These are phyloP conservation scores for Lepilemur ruficaudatus DNA, from an alignment of 2,797 vertebrate species.

Conservation along the genomic window DNA sequence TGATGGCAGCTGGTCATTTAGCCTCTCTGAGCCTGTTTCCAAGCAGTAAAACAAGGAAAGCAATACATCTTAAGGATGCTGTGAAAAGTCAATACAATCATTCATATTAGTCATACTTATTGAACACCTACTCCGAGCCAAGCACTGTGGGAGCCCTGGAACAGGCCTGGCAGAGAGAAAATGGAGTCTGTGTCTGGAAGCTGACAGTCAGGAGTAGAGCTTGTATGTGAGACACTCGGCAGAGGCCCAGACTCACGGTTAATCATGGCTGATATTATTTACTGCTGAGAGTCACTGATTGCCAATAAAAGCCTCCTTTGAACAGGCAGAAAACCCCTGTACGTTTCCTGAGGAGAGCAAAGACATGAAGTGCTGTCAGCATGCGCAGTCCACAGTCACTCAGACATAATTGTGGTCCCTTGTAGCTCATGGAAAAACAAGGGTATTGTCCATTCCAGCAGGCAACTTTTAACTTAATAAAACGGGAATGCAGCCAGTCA, in stretches of 20 bases:
- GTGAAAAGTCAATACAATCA: neutral
- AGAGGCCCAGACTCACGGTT: neutral
- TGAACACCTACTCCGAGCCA: neutral
- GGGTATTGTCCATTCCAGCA: neutral
- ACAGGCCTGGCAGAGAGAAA: neutral
- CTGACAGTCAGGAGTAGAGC: neutral
- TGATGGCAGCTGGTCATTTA: neutral
- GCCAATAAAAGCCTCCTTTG: neutral
- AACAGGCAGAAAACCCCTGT: neutral
- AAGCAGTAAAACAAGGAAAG: neutral
- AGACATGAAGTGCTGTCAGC: neutral
- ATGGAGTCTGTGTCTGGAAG: neutral
- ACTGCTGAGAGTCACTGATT: neutral
- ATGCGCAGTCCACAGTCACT: neutral
- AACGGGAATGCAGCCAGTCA: neutral
- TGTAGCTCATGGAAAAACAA: neutral
- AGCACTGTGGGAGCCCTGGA: neutral
- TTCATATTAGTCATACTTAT: neutral
- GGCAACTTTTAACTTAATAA: neutral
- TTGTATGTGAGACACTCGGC: neutral
- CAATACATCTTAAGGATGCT: neutral
- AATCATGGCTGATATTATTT: neutral
- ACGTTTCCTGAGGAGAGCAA: neutral
- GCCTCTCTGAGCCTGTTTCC: neutral
- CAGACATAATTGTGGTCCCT: neutral